Conservation (phyloP, 53 echinoderm and acorn worm species). For the Pentamera pediparva region DNA sequence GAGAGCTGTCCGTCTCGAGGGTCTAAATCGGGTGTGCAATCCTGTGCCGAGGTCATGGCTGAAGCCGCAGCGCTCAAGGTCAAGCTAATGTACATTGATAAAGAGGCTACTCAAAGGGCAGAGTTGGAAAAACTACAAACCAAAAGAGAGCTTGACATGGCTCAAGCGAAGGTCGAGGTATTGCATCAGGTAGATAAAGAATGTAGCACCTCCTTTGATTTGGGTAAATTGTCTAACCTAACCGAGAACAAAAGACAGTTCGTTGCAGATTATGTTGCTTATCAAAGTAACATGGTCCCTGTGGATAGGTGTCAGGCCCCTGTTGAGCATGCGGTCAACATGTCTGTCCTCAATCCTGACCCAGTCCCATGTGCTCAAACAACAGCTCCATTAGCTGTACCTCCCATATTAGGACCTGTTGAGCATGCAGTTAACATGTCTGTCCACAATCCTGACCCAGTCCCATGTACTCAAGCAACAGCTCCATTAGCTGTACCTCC, state of each 20-base stretch:
- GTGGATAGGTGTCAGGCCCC: background rate
- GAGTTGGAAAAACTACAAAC: background rate
- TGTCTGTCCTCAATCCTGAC: no score
- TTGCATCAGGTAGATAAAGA: background rate
- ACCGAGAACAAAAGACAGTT: background rate
- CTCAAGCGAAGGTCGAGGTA: background rate
- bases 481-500: no score
- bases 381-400: no score
- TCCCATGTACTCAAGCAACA: no score
- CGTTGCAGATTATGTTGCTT: slow-evolving; percentile 2
- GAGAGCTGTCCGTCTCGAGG: no score
- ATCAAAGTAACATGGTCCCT: background rate
- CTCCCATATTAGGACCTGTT: no score
- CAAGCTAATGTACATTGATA: background rate
- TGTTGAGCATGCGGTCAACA: no score
- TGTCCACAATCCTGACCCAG: no score
- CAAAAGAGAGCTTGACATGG: background rate
- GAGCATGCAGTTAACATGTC: no score
- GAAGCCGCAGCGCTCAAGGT: background rate
- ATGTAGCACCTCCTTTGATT: background rate
- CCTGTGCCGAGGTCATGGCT: background rate
- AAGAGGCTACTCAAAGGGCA: slow-evolving; percentile 5
- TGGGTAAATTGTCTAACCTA: background rate
- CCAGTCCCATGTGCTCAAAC: no score
- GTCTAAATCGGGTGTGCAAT: background rate